Conservation (phyloP, 35 echinoderm and acorn worm genomes). For the Holothuria glaberrima region DNA sequence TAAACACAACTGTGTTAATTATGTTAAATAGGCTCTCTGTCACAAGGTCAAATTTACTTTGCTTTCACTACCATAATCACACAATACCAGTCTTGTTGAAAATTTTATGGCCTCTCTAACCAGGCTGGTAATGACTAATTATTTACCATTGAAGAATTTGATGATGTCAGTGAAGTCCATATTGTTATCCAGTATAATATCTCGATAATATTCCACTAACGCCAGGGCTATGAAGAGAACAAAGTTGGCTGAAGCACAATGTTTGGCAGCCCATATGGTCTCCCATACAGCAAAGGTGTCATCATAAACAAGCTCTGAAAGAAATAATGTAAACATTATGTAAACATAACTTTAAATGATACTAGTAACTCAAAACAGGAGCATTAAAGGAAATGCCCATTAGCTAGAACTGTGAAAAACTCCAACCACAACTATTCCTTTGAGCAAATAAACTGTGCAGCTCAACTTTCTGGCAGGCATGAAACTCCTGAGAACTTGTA, state of each 20-base stretch:
- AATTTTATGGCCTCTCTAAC: too few relatives aligned
- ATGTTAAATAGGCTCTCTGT: too few relatives aligned
- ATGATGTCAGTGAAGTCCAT: constrained; percentile 99
- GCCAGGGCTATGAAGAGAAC: constrained; percentile 97
- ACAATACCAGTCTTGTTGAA: too few relatives aligned
- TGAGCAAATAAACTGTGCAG: too few relatives aligned
- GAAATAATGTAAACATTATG: constrained; percentile 1
- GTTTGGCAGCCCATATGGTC: constrained; percentile 97
- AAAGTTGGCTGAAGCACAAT: constrained; percentile 91
- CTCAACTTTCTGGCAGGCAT: too few relatives aligned
- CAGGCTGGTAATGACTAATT: not conserved
- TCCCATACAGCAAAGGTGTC: constrained; percentile 98
- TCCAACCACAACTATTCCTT: too few relatives aligned
- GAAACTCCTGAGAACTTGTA: too few relatives aligned
- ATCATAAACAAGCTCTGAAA: constrained; percentile 95
- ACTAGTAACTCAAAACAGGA: not conserved
- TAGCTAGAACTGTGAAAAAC: too few relatives aligned
- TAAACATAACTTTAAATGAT: not conserved
- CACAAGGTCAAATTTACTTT: too few relatives aligned
- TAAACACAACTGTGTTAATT: too few relatives aligned
- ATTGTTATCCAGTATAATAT: constrained; percentile 98
- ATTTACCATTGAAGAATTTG: constrained; percentile 99
- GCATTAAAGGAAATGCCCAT: too few relatives aligned
- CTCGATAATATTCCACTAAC: constrained; percentile 95
- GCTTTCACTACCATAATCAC: too few relatives aligned